Evolutionary conservation across 1,140 invertebrate species (phyloP), one percentile per base, ranked within the genome.

Genomic region (Harlomillsia oculata): DNA sequence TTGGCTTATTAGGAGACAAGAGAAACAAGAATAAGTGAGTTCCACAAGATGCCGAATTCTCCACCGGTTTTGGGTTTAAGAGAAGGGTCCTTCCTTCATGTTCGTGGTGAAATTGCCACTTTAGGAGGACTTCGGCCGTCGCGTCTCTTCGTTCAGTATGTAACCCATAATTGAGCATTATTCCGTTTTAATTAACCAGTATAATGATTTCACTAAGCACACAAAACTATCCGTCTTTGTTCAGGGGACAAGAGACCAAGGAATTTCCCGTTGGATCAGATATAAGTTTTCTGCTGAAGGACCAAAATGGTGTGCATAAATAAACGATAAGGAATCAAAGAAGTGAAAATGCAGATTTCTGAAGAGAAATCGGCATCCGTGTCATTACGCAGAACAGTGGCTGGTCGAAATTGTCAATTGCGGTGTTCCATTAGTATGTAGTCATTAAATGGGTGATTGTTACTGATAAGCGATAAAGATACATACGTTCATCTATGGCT

Each of bases 51-150:
- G 62, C 67, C 71, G 30, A 40, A 39, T 8, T 72, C 77, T 58
- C 75, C 72, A 8, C 73, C 77, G 18, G 83, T 86, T 13, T 69
- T 87, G 41, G 85, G 82, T 2, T 70, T 89, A 5, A 73, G 78
- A 65, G 85, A 89, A 74, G 85, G 85, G 5, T 75, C 76, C 52
- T 78, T 79, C 53, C 69, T 87, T 28, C 69, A 77, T 45, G 76
- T 87, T 3, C 71, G 81, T 65, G 80, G 77, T 28, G 69, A 80
- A 59, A 71, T 70, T 37, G 76, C 79, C 18, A 74, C 69, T 20
- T 66, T 87, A 2, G 75, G 77, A 66, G 85, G 85, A 23, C 65
- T 78, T 16, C 70, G 74, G 56, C 71, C 72, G 62, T 82, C 82
- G 5, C 77, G 78, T 64, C 69, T 87, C 11, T 87, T 87, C 72